These are phyloP conservation scores for Salvator merianae DNA, from an alignment of 2,113 vertebrate genomes.

Conservation along the genomic window DNA sequence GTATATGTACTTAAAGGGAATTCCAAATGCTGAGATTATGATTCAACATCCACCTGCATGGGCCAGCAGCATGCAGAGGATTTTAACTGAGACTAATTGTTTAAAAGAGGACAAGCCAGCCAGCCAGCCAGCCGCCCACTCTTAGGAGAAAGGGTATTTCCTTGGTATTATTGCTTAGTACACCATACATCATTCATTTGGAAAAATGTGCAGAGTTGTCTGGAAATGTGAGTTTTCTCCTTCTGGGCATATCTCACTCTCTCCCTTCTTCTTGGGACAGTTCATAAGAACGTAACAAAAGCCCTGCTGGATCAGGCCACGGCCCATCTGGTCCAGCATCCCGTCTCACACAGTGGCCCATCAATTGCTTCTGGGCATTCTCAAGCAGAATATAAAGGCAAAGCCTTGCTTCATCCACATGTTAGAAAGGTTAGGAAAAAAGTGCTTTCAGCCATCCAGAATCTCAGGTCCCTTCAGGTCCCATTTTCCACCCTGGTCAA, in stretches of 20 bases:
- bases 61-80: not conserved
- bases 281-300: too few relatives aligned
- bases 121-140: slow-evolving; percentile 16
- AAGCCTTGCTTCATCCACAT: slow-evolving; percentile 9
- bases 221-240: slow-evolving; percentile 28
- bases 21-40: slow-evolving; percentile 5
- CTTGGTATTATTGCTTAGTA: slow-evolving; percentile 19
- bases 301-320: too few relatives aligned
- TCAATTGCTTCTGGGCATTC: too few relatives aligned
- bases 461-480: not conserved
- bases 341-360: too few relatives aligned
- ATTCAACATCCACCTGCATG: not conserved
- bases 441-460: not conserved
- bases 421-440: not conserved
- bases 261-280: slow-evolving; percentile 13
- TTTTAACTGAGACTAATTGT: slow-evolving; percentile 10
- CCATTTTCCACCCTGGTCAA: not conserved
- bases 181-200: slow-evolving; percentile 24
- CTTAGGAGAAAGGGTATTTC: slow-evolving; percentile 22
- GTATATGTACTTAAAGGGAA: not conserved
- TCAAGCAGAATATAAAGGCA: too few relatives aligned
- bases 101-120: not conserved
- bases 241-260: slow-evolving; percentile 26
- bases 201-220: slow-evolving; percentile 27
- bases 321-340: too few relatives aligned